Percentiles rank a stretch among this genome's conserved stretches.
phyloP scores from a whole-genome alignment of 30 jellyfish, hydroid and myxozoan genomes.

The Aurelia aurita region DNA sequence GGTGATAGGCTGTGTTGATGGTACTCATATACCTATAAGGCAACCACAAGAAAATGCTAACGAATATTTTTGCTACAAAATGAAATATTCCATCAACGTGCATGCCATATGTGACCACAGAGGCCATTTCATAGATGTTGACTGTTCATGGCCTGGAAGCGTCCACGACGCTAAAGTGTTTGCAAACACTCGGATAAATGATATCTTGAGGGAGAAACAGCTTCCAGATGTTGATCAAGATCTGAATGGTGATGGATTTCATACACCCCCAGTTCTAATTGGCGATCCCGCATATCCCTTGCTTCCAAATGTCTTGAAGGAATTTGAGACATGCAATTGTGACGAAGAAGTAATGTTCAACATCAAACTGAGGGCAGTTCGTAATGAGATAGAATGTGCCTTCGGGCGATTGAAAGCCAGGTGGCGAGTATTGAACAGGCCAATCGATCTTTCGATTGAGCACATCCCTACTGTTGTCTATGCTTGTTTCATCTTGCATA shows the following conservation, averaged over 20 bases:
- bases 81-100: conserved; percentile 71
- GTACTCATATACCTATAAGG: conserved; percentile 72
- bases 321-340: background rate
- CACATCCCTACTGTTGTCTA: conserved; percentile 23
- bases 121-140: conserved; percentile 62
- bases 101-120: conserved; percentile 70
- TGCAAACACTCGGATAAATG: conserved; percentile 44
- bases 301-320: conserved; percentile 59
- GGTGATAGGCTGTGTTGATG: conserved; percentile 81
- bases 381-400: conserved; percentile 67
- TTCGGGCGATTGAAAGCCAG: conserved; percentile 70
- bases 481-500: conserved; percentile 67
- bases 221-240: conserved; percentile 42
- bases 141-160: conserved; percentile 78
- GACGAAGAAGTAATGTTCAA: conserved; percentile 61
- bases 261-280: conserved; percentile 64
- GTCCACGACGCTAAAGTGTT: conserved; percentile 68
- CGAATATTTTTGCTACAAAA: conserved; percentile 74
- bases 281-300: no score
- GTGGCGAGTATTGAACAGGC: conserved; percentile 46
- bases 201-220: conserved; percentile 10
- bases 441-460: conserved; percentile 41
- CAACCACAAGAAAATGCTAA: conserved; percentile 85
- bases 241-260: conserved; percentile 42
- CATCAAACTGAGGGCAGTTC: conserved; percentile 47